phyloP scores from a whole-genome alignment of 1,140 invertebrate species.

The Formica exsecta region DNA sequence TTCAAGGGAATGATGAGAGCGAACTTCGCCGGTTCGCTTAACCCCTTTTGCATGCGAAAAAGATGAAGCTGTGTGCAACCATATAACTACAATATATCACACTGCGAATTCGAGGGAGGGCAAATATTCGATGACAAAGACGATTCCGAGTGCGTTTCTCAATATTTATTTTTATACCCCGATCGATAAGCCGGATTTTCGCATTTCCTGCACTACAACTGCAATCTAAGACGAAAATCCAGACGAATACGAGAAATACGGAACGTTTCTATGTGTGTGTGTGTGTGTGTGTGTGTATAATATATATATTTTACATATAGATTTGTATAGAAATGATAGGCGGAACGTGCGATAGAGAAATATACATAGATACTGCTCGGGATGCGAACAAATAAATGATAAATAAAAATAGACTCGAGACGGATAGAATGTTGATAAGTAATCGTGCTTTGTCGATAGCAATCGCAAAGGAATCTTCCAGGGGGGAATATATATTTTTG shows the following conservation, averaged over 20 bases:
- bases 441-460: not conserved
- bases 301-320: slow-evolving; percentile 5
- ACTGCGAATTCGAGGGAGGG: slow-evolving; percentile 15
- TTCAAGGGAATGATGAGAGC: slow-evolving; percentile 8
- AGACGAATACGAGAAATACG: slow-evolving; percentile 13
- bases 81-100: not conserved
- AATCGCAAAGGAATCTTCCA: not conserved
- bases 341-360: not conserved
- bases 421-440: not conserved
- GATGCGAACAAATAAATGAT: slow-evolving; percentile 26
- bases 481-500: not conserved
- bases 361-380: not conserved
- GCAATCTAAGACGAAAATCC: slow-evolving; percentile 26
- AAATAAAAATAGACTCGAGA: slow-evolving; percentile 4
- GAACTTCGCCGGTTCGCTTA: not conserved
- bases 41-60: slow-evolving; percentile 32
- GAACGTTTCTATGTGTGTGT: not conserved
- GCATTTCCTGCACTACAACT: not conserved
- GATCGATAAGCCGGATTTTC: slow-evolving; percentile 42
- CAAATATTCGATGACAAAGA: slow-evolving; percentile 36
- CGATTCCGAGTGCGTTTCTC: slow-evolving; percentile 2
- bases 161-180: slow-evolving; percentile 7
- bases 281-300: not conserved
- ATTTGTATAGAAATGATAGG: slow-evolving; percentile 26
- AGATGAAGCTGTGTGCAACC: slow-evolving; percentile 14